Evolutionary conservation across 2,797 vertebrate genomes (phyloP), one percentile per base, ranked within the genome.

Genomic region (Enteromius afrohamiltoni): DNA sequence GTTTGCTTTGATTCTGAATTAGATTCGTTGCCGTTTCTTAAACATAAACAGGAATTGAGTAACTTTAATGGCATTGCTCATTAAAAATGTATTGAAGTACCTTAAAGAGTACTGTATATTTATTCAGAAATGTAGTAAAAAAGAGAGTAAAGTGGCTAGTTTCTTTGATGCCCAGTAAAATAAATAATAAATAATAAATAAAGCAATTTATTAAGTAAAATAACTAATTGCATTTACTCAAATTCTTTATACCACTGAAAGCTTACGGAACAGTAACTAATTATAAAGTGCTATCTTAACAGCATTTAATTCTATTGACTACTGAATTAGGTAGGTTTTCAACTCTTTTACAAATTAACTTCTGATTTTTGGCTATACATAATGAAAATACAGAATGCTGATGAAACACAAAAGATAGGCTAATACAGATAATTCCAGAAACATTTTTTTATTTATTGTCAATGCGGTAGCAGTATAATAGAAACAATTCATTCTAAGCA

Each of bases 391-490:
- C 31, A 79, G 37, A 29, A 69, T 34, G 3, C 42, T 16, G 19
- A 70, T 53, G 16, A 68, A 75, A 79, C 6, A 83, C 68, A 60
- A 64, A 79, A 82, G 42, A 45, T 13, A 45, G 42, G 62, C 31
- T 23, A 79, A 83, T 67, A 45, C 47, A 29, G 29, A 29, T 21
- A n/a, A 34, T 83, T 86, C 85, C 68, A 77, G 78, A 84, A 58
- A 64, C 8, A 26, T 70, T 74, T 53, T 77, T 88, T 92, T 92
- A 92, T 92, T 93, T 89, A 85, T 92, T 88, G 68, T 83, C 83
- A 87, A 80, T 83, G 79, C 73, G 84, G 82, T 88, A 77, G 87
- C 85, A 87, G 85, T 40, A 88, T 85, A 89, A 90, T 87, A 87
- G 85, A 73, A 87, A 77, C 74, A 88, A 71, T 68, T 77, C 84